Conservation (phyloP, 1,140 invertebrate genomes). For the Tribolium castaneum region DNA sequence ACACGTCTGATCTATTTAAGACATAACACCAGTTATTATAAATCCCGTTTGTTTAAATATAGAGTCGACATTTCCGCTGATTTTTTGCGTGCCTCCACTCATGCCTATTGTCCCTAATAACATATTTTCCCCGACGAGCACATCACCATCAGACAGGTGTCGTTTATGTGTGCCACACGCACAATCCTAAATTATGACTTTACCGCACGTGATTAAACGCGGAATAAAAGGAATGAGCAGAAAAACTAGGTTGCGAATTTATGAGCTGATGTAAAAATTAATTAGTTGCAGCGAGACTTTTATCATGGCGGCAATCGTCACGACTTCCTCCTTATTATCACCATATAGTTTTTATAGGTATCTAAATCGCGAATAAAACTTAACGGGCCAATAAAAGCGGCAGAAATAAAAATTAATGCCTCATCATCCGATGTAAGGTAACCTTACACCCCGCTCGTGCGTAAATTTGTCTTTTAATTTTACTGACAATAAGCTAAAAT, state of each 20-base stretch:
- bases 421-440: slow-evolving; percentile 20
- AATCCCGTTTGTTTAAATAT: slow-evolving; percentile 31
- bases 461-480: slow-evolving; percentile 35
- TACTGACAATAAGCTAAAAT: slow-evolving; percentile 28
- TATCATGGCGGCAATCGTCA: slow-evolving; percentile 34
- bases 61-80: background rate
- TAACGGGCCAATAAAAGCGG: slow-evolving; percentile 17
- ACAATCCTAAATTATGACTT: background rate
- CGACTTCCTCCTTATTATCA: slow-evolving; percentile 33
- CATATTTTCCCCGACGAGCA: background rate
- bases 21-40: slow-evolving; percentile 19
- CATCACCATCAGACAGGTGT: background rate
- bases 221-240: background rate
- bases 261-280: slow-evolving; percentile 23
- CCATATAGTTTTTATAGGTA: slow-evolving; percentile 29
- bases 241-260: slow-evolving; percentile 13
- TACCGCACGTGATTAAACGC: slow-evolving; percentile 2
- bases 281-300: slow-evolving; percentile 25
- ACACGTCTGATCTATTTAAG: slow-evolving; percentile 14
- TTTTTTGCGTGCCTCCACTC: background rate
- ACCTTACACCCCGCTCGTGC: slow-evolving; percentile 22
- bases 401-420: slow-evolving; percentile 31
- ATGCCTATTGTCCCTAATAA: background rate
- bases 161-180: slow-evolving; percentile 11
- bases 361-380: slow-evolving; percentile 31